Conservation (phyloP, 2,113 vertebrate species). For the Ochotona princeps region DNA sequence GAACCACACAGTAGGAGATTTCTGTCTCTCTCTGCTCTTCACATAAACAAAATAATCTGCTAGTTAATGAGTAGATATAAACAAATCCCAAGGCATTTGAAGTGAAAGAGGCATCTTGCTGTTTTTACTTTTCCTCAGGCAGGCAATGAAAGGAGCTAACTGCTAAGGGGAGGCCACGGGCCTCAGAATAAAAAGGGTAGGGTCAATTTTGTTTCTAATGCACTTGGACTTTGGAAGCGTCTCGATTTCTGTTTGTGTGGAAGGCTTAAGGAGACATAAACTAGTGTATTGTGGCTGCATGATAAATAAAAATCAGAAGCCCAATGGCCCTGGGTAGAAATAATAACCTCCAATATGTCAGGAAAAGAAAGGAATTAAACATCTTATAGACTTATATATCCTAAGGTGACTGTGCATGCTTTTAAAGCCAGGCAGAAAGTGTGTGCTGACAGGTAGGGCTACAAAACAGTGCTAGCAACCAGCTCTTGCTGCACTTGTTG, state of each 20-base stretch:
- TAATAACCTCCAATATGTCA: neutral
- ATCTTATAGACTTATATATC: neutral
- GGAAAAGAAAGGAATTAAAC: neutral
- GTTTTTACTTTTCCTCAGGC: slow-evolving; percentile 31
- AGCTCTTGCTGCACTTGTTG: neutral
- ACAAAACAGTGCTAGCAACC: no score
- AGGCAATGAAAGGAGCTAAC: neutral
- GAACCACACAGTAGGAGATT: no score
- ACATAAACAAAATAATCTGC: no score
- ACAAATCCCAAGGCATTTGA: neutral
- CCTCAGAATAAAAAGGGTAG: neutral
- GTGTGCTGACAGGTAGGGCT: neutral
- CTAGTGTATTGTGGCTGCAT: neutral
- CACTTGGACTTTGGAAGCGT: neutral
- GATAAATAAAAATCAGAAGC: slow-evolving; percentile 17
- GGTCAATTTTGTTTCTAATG: neutral
- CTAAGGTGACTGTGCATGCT: neutral
- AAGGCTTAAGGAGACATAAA: neutral
- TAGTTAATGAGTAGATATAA: no score
- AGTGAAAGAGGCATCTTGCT: slow-evolving; percentile 17
- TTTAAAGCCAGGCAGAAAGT: neutral
- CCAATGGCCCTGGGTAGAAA: neutral
- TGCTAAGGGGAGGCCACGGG: neutral
- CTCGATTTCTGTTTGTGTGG: neutral
- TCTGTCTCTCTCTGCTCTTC: no score